A percentile compares a stretch with the other conserved stretches of the same genome.
Conservation (phyloP, 2,888 invertebrate genomes). For the Pharmacophagus antenor region DNA sequence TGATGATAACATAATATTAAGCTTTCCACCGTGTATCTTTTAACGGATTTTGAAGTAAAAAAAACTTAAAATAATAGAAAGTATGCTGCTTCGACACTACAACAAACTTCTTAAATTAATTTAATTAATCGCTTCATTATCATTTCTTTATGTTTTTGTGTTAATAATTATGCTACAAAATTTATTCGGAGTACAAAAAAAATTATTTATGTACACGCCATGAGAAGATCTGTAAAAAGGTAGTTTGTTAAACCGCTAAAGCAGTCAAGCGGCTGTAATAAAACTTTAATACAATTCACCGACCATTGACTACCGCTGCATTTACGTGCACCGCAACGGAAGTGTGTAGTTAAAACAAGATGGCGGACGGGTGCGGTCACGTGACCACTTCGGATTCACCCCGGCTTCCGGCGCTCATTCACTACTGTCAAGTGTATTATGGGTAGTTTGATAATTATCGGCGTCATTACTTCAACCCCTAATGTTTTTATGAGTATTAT, state of each 20-base stretch:
- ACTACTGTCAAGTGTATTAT: slow-evolving; percentile 72
- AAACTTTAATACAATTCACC: slow-evolving; percentile 45
- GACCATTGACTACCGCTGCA: slow-evolving; percentile 59
- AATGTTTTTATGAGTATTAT: slow-evolving; percentile 54
- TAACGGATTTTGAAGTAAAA: too few species aligned
- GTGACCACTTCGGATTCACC: slow-evolving; percentile 74
- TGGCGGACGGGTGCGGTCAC: slow-evolving; percentile 69
- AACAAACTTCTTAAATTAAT: too few species aligned
- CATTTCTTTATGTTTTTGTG: too few species aligned
- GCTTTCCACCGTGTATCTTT: too few species aligned
- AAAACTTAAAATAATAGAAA: too few species aligned
- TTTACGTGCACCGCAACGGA: slow-evolving; percentile 59
- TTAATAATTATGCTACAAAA: too few species aligned
- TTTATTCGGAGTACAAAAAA: neutral
- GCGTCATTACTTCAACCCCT: slow-evolving; percentile 54
- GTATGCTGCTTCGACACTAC: too few species aligned
- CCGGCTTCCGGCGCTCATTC: slow-evolving; percentile 68
- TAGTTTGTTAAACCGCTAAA: slow-evolving; percentile 39
- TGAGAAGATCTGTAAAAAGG: slow-evolving; percentile 19
- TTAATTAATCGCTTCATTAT: too few species aligned
- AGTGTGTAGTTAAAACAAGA: slow-evolving; percentile 73
- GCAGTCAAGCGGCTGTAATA: slow-evolving; percentile 41
- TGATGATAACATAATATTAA: neutral
- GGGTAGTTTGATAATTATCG: slow-evolving; percentile 73
- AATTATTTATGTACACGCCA: slow-evolving; percentile 18